phyloP scores from a whole-genome alignment of 2,113 vertebrate species.

The Rhinoderma darwinii region DNA sequence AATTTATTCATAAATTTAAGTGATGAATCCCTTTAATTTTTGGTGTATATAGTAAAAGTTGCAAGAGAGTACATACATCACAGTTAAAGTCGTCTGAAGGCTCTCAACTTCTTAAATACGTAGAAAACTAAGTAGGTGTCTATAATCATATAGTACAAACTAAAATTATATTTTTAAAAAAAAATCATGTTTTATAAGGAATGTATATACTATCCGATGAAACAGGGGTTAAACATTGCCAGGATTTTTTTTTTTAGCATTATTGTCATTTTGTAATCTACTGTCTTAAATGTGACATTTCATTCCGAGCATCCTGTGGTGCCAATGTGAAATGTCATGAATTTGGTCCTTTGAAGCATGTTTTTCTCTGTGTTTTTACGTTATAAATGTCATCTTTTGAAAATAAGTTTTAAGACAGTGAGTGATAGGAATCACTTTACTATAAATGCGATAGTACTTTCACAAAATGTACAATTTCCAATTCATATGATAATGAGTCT shows the following conservation, averaged over 20 bases:
- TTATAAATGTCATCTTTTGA: slow-evolving; percentile 42
- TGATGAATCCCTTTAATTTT: too few species aligned
- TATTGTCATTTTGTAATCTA: slow-evolving; percentile 23
- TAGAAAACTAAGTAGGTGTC: background rate
- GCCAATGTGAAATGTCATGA: slow-evolving; percentile 46
- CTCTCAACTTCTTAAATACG: background rate
- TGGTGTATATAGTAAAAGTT: background rate
- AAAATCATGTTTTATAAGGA: background rate
- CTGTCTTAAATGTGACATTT: slow-evolving; percentile 43
- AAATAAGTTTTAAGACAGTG: slow-evolving; percentile 19
- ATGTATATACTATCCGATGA: background rate
- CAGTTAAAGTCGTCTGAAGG: too few species aligned
- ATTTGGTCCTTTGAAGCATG: slow-evolving; percentile 43
- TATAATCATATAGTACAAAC: background rate
- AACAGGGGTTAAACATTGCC: background rate
- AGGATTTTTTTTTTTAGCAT: background rate
- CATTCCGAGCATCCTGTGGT: background rate
- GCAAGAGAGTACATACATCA: background rate
- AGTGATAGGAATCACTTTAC: slow-evolving; percentile 35
- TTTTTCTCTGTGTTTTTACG: slow-evolving; percentile 36
- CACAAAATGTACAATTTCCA: slow-evolving; percentile 1
- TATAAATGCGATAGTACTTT: slow-evolving; percentile 48
- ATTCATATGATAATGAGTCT: slow-evolving; percentile 17
- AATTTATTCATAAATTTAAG: too few species aligned
- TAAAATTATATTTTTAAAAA: background rate